Percentiles rank a stretch among this genome's conserved stretches.
Conservation (phyloP, 2,888 invertebrate species). For the Drosophila limbata region DNA sequence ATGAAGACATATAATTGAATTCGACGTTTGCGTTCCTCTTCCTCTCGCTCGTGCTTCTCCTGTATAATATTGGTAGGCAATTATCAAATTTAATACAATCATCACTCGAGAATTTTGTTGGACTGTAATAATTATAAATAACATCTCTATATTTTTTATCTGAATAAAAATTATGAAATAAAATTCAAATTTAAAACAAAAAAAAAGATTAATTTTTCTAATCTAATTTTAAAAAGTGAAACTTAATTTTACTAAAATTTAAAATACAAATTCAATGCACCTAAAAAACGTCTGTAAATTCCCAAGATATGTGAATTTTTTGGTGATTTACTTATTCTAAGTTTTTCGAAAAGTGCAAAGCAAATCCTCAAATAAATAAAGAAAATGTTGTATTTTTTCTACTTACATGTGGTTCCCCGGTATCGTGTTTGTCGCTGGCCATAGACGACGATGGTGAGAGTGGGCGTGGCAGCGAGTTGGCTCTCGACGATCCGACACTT, state of each 20-base stretch:
- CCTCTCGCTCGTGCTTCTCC: conserved; percentile 97
- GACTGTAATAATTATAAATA: no score
- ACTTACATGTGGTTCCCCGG: conserved; percentile 90
- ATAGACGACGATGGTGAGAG: conserved; percentile 96
- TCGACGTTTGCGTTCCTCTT: conserved; percentile 97
- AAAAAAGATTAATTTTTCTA: no score
- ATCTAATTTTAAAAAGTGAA: no score
- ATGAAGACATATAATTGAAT: conserved; percentile 99
- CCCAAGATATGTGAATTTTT: no score
- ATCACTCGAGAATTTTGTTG: background rate
- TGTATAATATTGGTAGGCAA: conserved; percentile 74
- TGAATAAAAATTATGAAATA: no score
- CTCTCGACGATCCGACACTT: conserved; percentile 87
- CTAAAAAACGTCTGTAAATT: no score
- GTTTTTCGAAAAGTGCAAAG: no score
- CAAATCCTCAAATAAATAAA: background rate
- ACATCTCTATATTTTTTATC: no score
- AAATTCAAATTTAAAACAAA: no score
- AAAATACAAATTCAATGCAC: no score
- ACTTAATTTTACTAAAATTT: no score
- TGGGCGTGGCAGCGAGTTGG: conserved; percentile 90
- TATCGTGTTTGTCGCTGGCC: conserved; percentile 94
- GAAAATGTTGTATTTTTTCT: background rate
- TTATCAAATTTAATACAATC: background rate
- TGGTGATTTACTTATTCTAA: no score